Conservation (phyloP, 1,140 invertebrate genomes). For the Tenebrio molitor region DNA sequence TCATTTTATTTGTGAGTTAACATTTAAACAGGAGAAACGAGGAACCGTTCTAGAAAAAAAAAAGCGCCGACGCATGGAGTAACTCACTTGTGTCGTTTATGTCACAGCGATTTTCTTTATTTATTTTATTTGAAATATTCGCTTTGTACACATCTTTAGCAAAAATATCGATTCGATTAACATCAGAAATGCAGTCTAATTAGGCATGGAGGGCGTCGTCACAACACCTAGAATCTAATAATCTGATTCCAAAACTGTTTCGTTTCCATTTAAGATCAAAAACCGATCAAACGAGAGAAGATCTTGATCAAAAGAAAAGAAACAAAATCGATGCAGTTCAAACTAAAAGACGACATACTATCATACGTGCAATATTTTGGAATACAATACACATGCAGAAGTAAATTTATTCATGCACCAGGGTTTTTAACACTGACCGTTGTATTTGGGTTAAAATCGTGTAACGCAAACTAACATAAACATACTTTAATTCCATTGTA, state of each 20-base stretch:
- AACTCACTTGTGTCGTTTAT: slow-evolving; percentile 19
- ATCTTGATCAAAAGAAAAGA: slow-evolving; percentile 15
- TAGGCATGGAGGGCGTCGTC: neutral
- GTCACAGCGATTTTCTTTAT: slow-evolving; percentile 20
- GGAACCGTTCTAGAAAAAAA: slow-evolving; percentile 7
- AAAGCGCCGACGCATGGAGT: slow-evolving; percentile 4
- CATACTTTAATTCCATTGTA: slow-evolving; percentile 9
- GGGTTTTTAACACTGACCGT: slow-evolving; percentile 10
- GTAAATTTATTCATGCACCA: slow-evolving; percentile 18
- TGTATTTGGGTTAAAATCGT: neutral
- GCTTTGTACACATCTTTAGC: slow-evolving; percentile 23
- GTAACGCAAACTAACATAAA: neutral
- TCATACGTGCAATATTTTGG: slow-evolving; percentile 6
- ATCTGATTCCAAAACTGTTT: neutral
- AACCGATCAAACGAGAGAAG: slow-evolving; percentile 19
- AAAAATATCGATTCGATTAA: neutral
- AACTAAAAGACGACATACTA: neutral
- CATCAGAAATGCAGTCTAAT: slow-evolving; percentile 1
- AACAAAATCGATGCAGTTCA: neutral
- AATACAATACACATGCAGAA: slow-evolving; percentile 14
- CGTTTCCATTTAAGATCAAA: neutral
- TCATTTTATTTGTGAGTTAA: slow-evolving; percentile 29
- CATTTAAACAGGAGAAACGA: slow-evolving; percentile 23
- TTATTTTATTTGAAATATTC: slow-evolving; percentile 21
- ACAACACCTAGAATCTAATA: neutral